Evolutionary conservation across 2,797 vertebrate species (phyloP).

Genomic region (Urophycis tenuis): DNA sequence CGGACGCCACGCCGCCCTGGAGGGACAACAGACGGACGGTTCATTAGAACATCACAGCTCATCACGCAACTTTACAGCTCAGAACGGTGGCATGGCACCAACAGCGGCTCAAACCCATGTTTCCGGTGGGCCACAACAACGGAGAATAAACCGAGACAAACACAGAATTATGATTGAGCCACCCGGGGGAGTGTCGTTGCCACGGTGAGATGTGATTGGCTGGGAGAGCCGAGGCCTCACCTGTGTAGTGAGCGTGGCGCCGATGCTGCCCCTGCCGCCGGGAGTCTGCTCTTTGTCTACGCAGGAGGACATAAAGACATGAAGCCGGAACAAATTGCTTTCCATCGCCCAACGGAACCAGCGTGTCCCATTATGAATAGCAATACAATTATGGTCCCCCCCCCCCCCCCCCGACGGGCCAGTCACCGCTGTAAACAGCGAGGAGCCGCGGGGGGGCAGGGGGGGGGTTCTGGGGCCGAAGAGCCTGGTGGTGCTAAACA

Average conservation of each 20-base stretch:
- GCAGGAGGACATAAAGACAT: slow-evolving; percentile 24
- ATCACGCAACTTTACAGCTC: no score
- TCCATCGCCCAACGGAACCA: background rate
- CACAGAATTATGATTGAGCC: no score
- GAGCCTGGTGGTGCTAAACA: slow-evolving; percentile 20
- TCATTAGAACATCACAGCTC: no score
- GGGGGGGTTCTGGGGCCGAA: background rate
- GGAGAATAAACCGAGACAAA: no score
- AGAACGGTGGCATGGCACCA: no score
- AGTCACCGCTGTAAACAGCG: background rate
- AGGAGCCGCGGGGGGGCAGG: background rate
- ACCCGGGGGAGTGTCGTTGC: no score
- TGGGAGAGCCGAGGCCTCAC: slow-evolving; percentile 38
- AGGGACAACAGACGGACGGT: background rate
- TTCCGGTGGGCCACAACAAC: no score
- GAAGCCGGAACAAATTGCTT: slow-evolving; percentile 7
- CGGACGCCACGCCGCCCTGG: slow-evolving; percentile 7
- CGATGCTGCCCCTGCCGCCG: slow-evolving; percentile 28
- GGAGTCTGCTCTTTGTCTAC: slow-evolving; percentile 54
- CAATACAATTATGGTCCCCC: background rate
- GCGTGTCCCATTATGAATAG: background rate
- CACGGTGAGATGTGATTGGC: background rate
- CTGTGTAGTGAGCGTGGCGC: slow-evolving; percentile 34
- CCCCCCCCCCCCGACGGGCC: background rate
- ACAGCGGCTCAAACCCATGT: no score